Evolutionary conservation across 2,888 invertebrate genomes (phyloP), one percentile per base, ranked within the genome.

Genomic region (Pterostichus niger): DNA sequence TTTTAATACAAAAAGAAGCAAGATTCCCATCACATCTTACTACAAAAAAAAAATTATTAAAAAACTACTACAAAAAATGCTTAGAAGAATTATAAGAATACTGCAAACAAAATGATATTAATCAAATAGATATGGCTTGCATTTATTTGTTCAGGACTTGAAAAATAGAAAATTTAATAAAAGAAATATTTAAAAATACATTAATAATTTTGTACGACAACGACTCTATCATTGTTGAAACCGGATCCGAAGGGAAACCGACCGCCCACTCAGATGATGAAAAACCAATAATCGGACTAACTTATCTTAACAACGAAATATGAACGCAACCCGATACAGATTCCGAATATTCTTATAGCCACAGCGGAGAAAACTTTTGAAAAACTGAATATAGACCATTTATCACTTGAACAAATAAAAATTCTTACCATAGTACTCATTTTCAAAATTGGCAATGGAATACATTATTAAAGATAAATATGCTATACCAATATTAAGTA

Each of bases 361-460:
- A 86, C 85, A 0, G 85, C 85, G 0, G 35, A 10, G 0, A 24
- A 85, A 82, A 59, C 86, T 85, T 7, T 71, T 80, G 84, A 86
- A 81, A 84, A 84, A 5, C 13, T 86, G 40, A 40, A 71, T 4
- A 49, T 85, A 9, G 86, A 86, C 68, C 81, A 85, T 1, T 85
- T 83, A 31, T 85, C 84, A 11, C 13, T 85, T 6, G 56, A 84
- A 49, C 84, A 85, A 75, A 35, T 13, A 4, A 10, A 85, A 4
- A 85, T 85, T 33, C 5, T 85, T 33, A 86, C 85, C 7, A 77
- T 85, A 0, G 84, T 86, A 2, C 86, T 84, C 76, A 61, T 86
- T 86, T 35, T 56, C 84, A 6, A 86, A 86, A 83, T 82, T 84
- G 17, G 85, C 84, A 0, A 61, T 44, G n/a, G 85, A 85, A 7